Evolutionary conservation across 2,888 invertebrate genomes (phyloP).

Genomic region (Orchestes rusci): DNA sequence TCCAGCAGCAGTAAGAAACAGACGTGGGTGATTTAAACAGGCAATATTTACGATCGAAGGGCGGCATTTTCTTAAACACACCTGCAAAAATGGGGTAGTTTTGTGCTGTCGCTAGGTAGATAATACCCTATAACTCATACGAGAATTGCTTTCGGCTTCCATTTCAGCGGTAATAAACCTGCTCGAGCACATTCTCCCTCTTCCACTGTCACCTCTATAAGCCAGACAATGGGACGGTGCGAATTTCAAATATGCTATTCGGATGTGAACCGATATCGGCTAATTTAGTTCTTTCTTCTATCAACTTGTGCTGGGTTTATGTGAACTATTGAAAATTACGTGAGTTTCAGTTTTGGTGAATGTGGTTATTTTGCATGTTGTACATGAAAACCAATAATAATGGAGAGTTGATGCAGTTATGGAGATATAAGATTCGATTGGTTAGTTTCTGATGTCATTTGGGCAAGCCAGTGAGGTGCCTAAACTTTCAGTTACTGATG

Average conservation of each 20-base stretch:
- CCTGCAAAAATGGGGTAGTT: constrained; percentile 45
- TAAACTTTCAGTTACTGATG: no score
- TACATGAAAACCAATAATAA: no score
- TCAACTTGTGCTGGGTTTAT: no score
- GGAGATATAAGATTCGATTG: no score
- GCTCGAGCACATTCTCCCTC: constrained; percentile 38
- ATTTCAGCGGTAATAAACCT: constrained; percentile 44
- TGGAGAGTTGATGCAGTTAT: no score
- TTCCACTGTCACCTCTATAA: constrained; percentile 29
- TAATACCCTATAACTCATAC: constrained; percentile 45
- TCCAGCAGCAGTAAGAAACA: constrained; percentile 38
- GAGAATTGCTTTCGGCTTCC: constrained; percentile 45
- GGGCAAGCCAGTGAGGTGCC: no score
- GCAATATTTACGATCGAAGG: constrained; percentile 43
- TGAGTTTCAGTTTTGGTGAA: no score
- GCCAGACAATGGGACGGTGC: constrained; percentile 23
- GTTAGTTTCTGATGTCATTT: no score
- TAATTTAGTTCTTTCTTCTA: constrained; percentile 32
- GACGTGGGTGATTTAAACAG: constrained; percentile 45
- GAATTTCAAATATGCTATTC: constrained; percentile 25
- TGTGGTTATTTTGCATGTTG: no score
- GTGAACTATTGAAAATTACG: no score
- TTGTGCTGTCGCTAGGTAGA: constrained; percentile 44
- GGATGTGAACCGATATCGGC: constrained; percentile 25
- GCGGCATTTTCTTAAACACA: constrained; percentile 39